Evolutionary conservation across 2,797 vertebrate genomes (phyloP).

Genomic region (Paedocypris micromegethes): DNA sequence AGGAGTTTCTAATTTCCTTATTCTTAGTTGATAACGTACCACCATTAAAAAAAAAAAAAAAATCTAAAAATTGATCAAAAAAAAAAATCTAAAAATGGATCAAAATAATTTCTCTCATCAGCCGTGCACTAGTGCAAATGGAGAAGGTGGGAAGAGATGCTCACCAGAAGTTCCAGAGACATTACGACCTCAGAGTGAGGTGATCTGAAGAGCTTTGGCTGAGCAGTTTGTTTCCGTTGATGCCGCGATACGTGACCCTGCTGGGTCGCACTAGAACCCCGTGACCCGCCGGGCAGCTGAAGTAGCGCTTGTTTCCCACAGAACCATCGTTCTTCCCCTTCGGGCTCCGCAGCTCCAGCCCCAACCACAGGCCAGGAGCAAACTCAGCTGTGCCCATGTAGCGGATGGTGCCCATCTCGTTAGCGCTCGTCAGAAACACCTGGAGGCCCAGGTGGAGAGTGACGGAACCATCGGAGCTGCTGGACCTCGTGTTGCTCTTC

Average conservation of each 20-base stretch:
- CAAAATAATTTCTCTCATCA: no score
- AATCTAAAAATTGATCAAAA: no score
- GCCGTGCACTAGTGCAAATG: no score
- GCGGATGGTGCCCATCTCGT: constrained; percentile 86
- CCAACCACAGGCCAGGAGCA: constrained; percentile 85
- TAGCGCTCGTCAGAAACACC: constrained; percentile 88
- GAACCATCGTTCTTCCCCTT: constrained; percentile 89
- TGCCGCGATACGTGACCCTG: constrained; percentile 87
- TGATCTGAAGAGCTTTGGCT: constrained; percentile 68
- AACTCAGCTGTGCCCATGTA: constrained; percentile 88
- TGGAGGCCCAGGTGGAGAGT: constrained; percentile 85
- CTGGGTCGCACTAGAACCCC: constrained; percentile 89
- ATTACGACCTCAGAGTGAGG: neutral
- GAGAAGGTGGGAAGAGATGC: no score
- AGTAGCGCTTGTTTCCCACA: constrained; percentile 83
- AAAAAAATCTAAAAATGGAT: no score
- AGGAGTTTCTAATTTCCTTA: no score
- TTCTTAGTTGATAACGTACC: no score
- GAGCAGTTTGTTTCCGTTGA: constrained; percentile 83
- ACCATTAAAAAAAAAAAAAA: no score
- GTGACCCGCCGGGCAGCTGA: constrained; percentile 79
- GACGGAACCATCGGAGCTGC: constrained; percentile 56
- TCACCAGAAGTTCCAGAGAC: no score
- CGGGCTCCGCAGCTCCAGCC: constrained; percentile 83
- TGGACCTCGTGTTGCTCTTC: constrained; percentile 49